These are phyloP conservation scores for Leptopilina clavipes DNA, from an alignment of 1,140 invertebrate genomes.

Conservation along the genomic window DNA sequence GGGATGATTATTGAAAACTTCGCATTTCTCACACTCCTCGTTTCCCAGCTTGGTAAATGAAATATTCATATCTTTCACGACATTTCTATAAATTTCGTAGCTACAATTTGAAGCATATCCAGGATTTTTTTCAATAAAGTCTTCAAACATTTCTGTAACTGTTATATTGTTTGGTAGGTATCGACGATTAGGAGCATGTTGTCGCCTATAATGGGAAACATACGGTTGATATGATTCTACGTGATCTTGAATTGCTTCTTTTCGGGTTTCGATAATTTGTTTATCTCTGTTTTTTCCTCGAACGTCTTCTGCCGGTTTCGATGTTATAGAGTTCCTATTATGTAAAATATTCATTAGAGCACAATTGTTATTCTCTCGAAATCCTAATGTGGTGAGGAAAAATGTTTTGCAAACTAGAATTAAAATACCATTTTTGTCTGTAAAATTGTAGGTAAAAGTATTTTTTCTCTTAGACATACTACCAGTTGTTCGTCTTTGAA, in stretches of 20 bases:
- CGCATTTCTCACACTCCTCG: slow-evolving; percentile 60
- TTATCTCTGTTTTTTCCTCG: slow-evolving; percentile 34
- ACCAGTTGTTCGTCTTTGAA: slow-evolving; percentile 24
- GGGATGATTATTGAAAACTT: slow-evolving; percentile 50
- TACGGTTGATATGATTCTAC: slow-evolving; percentile 55
- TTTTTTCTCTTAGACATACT: background rate
- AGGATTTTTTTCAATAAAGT: slow-evolving; percentile 56
- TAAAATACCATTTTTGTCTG: slow-evolving; percentile 1
- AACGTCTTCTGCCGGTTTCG: slow-evolving; percentile 12
- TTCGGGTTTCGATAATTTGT: slow-evolving; percentile 43
- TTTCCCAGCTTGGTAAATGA: slow-evolving; percentile 57
- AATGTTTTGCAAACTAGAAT: slow-evolving; percentile 47
- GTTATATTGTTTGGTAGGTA: slow-evolving; percentile 60
- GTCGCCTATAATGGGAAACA: slow-evolving; percentile 60
- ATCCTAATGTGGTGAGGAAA: slow-evolving; percentile 49
- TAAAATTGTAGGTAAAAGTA: slow-evolving; percentile 33
- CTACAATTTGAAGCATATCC: slow-evolving; percentile 43
- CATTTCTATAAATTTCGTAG: slow-evolving; percentile 42
- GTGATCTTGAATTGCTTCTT: slow-evolving; percentile 50
- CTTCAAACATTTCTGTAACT: slow-evolving; percentile 54
- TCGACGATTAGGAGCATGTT: slow-evolving; percentile 57
- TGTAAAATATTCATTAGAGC: slow-evolving; percentile 38
- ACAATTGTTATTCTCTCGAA: slow-evolving; percentile 41
- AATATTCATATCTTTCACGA: slow-evolving; percentile 50
- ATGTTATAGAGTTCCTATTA: slow-evolving; percentile 24